These are phyloP conservation scores for Alcedo quadribrachys DNA, from an alignment of 2,797 vertebrate genomes.

Conservation along the genomic window DNA sequence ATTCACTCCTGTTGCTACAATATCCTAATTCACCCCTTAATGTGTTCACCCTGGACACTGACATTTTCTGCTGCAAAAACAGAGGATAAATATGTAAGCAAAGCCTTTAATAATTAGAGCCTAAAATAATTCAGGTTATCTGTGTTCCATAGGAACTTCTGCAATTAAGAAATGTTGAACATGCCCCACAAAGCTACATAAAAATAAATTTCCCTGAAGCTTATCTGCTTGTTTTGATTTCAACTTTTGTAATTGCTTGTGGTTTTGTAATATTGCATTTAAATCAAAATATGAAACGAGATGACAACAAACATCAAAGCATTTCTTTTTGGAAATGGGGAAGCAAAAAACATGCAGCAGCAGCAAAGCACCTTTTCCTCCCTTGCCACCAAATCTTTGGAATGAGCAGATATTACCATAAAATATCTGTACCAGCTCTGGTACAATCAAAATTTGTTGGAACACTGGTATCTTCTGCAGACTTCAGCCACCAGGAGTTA, in stretches of 20 bases:
- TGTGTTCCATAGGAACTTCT: not conserved
- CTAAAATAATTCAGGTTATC: not conserved
- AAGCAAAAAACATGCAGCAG: not conserved
- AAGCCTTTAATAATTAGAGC: not conserved
- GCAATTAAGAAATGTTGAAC: not conserved
- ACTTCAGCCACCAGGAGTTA: not conserved
- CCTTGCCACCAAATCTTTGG: not conserved
- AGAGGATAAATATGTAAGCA: not conserved
- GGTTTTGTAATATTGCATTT: not conserved
- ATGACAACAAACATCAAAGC: not conserved
- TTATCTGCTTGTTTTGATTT: not conserved
- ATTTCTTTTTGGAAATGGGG: not conserved
- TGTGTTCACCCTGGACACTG: not conserved
- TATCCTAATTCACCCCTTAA: not conserved
- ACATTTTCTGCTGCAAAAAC: not conserved
- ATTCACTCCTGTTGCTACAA: not conserved
- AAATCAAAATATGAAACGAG: not conserved
- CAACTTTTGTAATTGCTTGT: not conserved
- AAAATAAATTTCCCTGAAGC: not conserved
- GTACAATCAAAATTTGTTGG: not conserved
- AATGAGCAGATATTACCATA: not conserved
- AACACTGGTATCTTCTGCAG: not conserved
- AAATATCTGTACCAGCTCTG: not conserved
- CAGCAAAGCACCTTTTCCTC: not conserved
- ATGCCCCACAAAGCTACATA: not conserved